phyloP scores from a whole-genome alignment of 2,113 vertebrate genomes.

The Mola mola region DNA sequence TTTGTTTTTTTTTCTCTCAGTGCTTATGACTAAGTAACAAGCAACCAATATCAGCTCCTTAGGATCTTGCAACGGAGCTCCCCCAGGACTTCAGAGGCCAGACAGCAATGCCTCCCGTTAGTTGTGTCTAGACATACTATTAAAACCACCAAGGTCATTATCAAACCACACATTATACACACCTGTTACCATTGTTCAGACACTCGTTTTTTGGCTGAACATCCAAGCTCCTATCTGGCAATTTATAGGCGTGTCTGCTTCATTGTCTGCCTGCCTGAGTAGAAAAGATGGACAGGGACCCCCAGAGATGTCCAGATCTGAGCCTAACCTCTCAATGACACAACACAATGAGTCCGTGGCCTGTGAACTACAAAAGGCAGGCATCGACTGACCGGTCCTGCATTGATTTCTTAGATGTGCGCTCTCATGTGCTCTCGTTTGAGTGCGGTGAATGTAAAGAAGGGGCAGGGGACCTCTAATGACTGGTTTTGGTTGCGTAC shows the following conservation, averaged over 20 bases:
- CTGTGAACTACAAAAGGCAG: constrained; percentile 56
- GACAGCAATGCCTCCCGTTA: constrained; percentile 60
- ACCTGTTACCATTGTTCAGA: constrained; percentile 79
- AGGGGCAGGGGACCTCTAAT: constrained; percentile 26
- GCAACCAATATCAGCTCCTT: constrained; percentile 23
- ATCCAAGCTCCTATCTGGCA: constrained; percentile 68
- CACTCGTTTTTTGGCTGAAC: constrained; percentile 70
- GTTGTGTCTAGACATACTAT: constrained; percentile 77
- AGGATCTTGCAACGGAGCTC: constrained; percentile 36
- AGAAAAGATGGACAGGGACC: constrained; percentile 69
- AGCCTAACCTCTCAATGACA: constrained; percentile 73
- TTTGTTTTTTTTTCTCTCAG: constrained; percentile 4
- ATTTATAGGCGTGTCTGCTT: constrained; percentile 75
- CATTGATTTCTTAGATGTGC: constrained; percentile 65
- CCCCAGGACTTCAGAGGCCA: constrained; percentile 47
- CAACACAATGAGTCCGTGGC: constrained; percentile 60
- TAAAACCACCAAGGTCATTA: constrained; percentile 74
- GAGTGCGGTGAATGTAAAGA: constrained; percentile 17
- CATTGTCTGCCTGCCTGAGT: constrained; percentile 70
- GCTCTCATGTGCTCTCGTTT: constrained; percentile 44
- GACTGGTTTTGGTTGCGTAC: constrained; percentile 13
- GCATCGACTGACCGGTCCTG: constrained; percentile 60
- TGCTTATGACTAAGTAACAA: constrained; percentile 38
- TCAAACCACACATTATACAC: constrained; percentile 71
- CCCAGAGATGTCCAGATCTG: constrained; percentile 56